phyloP scores from a whole-genome alignment of 2,797 vertebrate genomes.

The Malacoctenus gilli region DNA sequence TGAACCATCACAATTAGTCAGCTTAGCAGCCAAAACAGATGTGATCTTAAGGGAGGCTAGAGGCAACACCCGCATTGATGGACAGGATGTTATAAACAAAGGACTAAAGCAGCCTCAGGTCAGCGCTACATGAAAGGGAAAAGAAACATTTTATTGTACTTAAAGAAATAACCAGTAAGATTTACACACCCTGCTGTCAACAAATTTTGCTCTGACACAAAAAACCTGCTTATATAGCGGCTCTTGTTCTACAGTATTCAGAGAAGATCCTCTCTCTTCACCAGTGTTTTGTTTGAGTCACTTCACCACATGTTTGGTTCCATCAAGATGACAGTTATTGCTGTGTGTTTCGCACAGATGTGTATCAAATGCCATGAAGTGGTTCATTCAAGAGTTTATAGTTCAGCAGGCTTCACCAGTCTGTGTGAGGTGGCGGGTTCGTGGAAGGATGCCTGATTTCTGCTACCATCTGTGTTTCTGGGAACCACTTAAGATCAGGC shows the following conservation, averaged over 20 bases:
- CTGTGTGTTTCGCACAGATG: slow-evolving; percentile 9
- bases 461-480: slow-evolving; percentile 6
- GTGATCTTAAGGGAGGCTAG: slow-evolving; percentile 5
- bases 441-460: background rate
- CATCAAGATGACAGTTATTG: background rate
- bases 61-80: slow-evolving; percentile 12
- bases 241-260: background rate
- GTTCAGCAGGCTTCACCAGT: background rate
- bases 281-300: background rate
- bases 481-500: slow-evolving; percentile 7
- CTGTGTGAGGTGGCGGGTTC: slow-evolving; percentile 11
- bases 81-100: slow-evolving; percentile 25
- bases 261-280: too few species aligned
- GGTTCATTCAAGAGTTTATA: background rate
- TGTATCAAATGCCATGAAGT: background rate
- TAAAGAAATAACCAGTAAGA: slow-evolving; percentile 5
- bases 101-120: slow-evolving; percentile 12
- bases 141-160: slow-evolving; percentile 4
- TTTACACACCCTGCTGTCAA: slow-evolving; percentile 14
- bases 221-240: background rate
- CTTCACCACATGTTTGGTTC: background rate
- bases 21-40: slow-evolving; percentile 15
- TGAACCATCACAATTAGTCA: slow-evolving; percentile 2
- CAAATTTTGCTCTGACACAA: background rate
- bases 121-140: slow-evolving; percentile 12